phyloP scores from a whole-genome alignment of 2,113 vertebrate genomes.

The Muntiacus reevesi region DNA sequence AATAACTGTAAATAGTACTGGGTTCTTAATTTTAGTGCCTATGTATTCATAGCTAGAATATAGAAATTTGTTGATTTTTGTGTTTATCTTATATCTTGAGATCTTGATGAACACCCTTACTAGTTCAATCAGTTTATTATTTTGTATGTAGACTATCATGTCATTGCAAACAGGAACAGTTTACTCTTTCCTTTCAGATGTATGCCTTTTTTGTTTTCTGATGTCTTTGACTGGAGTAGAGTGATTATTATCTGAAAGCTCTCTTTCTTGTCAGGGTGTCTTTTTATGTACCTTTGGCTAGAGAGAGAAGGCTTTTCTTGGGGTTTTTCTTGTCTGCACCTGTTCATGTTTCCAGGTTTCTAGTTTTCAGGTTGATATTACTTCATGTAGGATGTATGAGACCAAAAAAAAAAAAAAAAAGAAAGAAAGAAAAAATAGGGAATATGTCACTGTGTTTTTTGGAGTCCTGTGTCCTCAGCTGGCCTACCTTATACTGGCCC shows the following conservation, averaged over 20 bases:
- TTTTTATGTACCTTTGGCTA: background rate
- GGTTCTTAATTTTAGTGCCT: background rate
- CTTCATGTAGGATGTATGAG: background rate
- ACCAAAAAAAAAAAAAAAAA: background rate
- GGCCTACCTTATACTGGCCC: background rate
- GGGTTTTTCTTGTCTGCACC: background rate
- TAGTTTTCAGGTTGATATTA: background rate
- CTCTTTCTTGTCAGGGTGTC: background rate
- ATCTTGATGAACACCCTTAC: background rate
- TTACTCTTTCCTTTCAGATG: background rate
- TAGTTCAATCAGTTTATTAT: background rate
- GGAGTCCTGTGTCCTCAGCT: background rate
- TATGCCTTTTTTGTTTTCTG: background rate
- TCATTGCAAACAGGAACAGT: background rate
- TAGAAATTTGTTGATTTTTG: background rate
- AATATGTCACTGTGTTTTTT: background rate
- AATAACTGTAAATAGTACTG: background rate
- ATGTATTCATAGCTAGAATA: background rate
- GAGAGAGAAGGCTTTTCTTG: background rate
- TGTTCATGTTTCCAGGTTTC: background rate
- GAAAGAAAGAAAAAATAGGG: background rate
- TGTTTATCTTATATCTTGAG: background rate
- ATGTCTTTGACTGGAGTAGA: background rate
- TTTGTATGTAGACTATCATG: background rate
- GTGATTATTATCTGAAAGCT: background rate